Evolutionary conservation across 1,140 invertebrate genomes (phyloP), one percentile per base, ranked within the genome.

Genomic region (Drosophila punjabiensis): DNA sequence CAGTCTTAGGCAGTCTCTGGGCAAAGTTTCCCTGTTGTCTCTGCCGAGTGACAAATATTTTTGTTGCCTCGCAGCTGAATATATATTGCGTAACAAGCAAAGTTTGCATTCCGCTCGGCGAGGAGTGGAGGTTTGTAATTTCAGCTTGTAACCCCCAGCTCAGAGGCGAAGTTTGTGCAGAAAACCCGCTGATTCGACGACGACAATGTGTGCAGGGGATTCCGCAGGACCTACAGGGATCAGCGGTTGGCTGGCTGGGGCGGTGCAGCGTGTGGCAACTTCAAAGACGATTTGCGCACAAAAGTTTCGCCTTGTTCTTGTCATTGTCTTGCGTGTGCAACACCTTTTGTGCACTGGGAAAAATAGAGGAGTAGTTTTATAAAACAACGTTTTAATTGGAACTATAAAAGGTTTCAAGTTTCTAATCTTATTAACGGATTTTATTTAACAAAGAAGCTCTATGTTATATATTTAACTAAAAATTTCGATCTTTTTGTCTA

Each of bases 11-110:
- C 30, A 61, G 62, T 61, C 39, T 10, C 48, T 18, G 1, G 50
- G 13, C 43, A 64, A 69, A 81, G 60, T 74, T 65, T 45, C 11
- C 9, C 56, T 55, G 41, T 58, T 66, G 66, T 53, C 37, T 24
- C 43, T 52, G 53, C 35, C 81, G 52, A 83, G 75, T 83, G 81
- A 88, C 84, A 87, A 81, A 87, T 88, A 84, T 71, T 80, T 74
- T 67, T 74, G 70, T 79, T 74, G 66, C 47, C 52, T 37, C 63
- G 50, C 75, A 58, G 68, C 76, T 56, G 50, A 66, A 77, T 79
- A 79, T 79, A 39, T 71, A 79, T 86, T 82, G 70, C 84, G 76
- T 62, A 87, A 73, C 59, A 74, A 37, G 60, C 16, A 83, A 87
- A 88, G 60, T 87, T 87, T 79, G 61, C 76, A 71, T 79, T 64